Evolutionary conservation across 2,113 vertebrate genomes (phyloP).

Genomic region (Pseudois nayaur): DNA sequence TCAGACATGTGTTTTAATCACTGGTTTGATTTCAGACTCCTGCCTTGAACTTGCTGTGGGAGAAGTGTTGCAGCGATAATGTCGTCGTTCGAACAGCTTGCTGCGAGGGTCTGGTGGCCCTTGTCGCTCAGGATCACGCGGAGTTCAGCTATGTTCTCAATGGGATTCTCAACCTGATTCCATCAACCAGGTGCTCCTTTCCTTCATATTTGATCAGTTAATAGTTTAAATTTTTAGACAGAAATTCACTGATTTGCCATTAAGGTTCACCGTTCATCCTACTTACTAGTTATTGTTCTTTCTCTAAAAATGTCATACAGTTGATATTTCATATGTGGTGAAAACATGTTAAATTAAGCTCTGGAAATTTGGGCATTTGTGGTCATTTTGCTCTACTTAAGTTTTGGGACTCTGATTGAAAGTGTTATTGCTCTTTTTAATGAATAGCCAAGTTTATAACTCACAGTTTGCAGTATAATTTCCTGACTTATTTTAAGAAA

Average conservation of each 20-base stretch:
- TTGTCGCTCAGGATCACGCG: slow-evolving; percentile 91
- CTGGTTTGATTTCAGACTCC: slow-evolving; percentile 83
- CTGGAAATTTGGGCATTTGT: not conserved
- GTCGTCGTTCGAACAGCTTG: slow-evolving; percentile 87
- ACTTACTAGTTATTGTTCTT: not conserved
- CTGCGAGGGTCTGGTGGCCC: slow-evolving; percentile 89
- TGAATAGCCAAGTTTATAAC: not conserved
- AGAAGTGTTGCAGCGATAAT: slow-evolving; percentile 89
- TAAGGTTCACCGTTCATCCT: not conserved
- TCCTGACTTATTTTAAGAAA: slow-evolving; percentile 15
- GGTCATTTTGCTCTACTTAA: not conserved
- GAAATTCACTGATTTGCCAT: not conserved
- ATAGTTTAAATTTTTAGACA: not conserved
- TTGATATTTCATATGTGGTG: not conserved
- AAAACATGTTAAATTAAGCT: not conserved
- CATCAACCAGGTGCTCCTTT: slow-evolving; percentile 89
- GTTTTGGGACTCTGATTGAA: not conserved
- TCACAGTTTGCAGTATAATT: not conserved
- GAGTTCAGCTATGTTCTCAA: slow-evolving; percentile 88
- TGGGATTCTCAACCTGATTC: slow-evolving; percentile 91
- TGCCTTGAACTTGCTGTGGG: slow-evolving; percentile 92
- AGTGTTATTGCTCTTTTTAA: slow-evolving; percentile 4
- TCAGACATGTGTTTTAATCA: not conserved
- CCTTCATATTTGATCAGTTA: not conserved
- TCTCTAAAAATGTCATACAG: not conserved